Evolutionary conservation across 64 coral and sea anemone species (phyloP).

Genomic region (Hydrozoanthus tunicans): DNA sequence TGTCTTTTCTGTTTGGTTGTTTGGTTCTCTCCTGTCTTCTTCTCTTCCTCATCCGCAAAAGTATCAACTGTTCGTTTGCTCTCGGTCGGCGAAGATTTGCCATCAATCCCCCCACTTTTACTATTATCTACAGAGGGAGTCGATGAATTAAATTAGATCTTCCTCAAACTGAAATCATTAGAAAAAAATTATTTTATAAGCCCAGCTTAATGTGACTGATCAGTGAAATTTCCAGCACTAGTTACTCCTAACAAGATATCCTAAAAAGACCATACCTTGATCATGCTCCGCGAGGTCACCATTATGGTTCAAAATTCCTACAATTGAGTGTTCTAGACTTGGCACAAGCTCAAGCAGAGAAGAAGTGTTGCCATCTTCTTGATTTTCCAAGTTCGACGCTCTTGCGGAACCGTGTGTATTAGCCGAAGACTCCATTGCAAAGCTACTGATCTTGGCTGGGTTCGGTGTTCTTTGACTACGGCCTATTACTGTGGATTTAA

Average conservation of each 20-base stretch:
- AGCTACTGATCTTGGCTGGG: slow-evolving; percentile 91
- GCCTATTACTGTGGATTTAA: slow-evolving; percentile 96
- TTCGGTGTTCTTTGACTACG: slow-evolving; percentile 97
- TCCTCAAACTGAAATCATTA: slow-evolving; percentile 91
- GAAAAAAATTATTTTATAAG: slow-evolving; percentile 98
- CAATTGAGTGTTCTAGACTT: slow-evolving; percentile 94
- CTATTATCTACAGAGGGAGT: slow-evolving; percentile 86
- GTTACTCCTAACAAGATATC: slow-evolving; percentile 92
- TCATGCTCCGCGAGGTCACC: slow-evolving; percentile 87
- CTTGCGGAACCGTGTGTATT: slow-evolving; percentile 79
- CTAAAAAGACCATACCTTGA: slow-evolving; percentile 56
- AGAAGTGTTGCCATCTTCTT: slow-evolving; percentile 74
- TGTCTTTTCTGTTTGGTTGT: slow-evolving; percentile 96
- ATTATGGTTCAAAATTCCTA: slow-evolving; percentile 88
- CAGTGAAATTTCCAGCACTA: slow-evolving; percentile 73
- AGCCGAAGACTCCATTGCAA: slow-evolving; percentile 93
- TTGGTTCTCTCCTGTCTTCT: slow-evolving; percentile 87
- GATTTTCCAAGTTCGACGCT: slow-evolving; percentile 72
- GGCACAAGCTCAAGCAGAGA: slow-evolving; percentile 97
- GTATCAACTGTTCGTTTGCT: slow-evolving; percentile 81
- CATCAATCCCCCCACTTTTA: slow-evolving; percentile 83
- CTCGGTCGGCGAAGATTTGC: slow-evolving; percentile 91
- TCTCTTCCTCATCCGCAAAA: slow-evolving; percentile 88
- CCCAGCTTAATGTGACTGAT: slow-evolving; percentile 95
- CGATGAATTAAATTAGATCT: slow-evolving; percentile 97